Evolutionary conservation across 2,888 invertebrate species (phyloP), one percentile per base, ranked within the genome.

Genomic region (Ophion slaviceki): DNA sequence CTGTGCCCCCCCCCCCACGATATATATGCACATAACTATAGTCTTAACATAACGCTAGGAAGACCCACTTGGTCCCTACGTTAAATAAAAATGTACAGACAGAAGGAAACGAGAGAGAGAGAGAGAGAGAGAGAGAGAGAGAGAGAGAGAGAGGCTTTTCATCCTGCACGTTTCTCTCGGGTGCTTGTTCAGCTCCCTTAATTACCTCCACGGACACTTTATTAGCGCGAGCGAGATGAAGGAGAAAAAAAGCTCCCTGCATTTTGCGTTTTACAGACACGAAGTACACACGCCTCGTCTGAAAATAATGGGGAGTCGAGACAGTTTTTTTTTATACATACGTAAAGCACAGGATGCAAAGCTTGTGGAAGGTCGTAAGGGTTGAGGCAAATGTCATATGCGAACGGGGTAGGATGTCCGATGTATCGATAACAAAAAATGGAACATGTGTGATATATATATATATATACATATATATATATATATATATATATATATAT

Each of bases 161-260:
- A 64, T 59, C 66, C 62, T 53, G n/a, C 57, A 53, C 72, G 53
- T 57, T 62, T 53, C 78, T 59, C 59, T 6, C 11, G 78, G 24
- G 66, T 75, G 36, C 40, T 24, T 40, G 45, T 67, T 45, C 36
- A 72, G 74, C 36, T 57, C 28, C 32, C 72, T 62, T 74, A 62
- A 81, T 85, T 85, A 78, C 72, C 64, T 53, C 68, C 40, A n/a
- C 67, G 57, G 28, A 67, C 67, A 53, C 53, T 78, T 78, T 78
- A 77, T 74, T 53, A 40, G 67, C 3, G 11, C 45, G 24, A 40
- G 67, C 14, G 11, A 45, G n/a, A 74, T 78, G 40, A 74, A 84
- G 75, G 47, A 68, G 78, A 79, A 74, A 36, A 40, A 53, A 53
- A 53, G 53, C 24, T 47, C 40, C 28, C 71, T 77, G 53, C 40